Conservation (phyloP, 2,888 invertebrate species). For the Acheta domesticus region DNA sequence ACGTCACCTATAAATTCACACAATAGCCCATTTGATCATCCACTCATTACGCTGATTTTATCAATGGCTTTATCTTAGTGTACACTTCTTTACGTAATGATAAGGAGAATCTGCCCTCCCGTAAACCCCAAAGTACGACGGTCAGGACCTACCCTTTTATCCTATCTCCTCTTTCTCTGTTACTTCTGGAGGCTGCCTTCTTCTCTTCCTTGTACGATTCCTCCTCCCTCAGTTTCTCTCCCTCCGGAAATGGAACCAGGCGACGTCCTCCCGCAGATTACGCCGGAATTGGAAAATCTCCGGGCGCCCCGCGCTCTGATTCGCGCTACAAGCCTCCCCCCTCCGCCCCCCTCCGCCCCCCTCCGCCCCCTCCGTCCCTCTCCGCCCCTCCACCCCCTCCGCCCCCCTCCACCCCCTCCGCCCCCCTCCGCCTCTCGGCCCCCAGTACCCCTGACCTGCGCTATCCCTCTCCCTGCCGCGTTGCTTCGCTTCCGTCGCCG, state of each 20-base stretch:
- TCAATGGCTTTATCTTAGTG: too few relatives aligned
- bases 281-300: background rate
- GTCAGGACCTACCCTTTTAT: too few relatives aligned
- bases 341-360: background rate
- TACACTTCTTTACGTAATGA: too few relatives aligned
- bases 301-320: background rate
- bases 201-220: background rate
- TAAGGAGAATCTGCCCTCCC: too few relatives aligned
- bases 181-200: too few relatives aligned
- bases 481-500: background rate
- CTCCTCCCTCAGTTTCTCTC: background rate
- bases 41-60: too few relatives aligned
- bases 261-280: background rate
- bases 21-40: too few relatives aligned
- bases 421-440: too few relatives aligned
- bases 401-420: background rate
- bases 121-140: too few relatives aligned
- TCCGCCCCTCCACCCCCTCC: background rate
- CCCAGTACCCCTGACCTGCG: too few relatives aligned
- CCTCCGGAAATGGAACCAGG: background rate
- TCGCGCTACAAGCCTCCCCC: background rate
- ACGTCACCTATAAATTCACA: too few relatives aligned
- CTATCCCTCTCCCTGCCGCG: background rate
- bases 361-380: background rate
- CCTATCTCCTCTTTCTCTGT: too few relatives aligned